A percentile compares a stretch with the other conserved stretches of the same genome.
Conservation (phyloP, 2,113 vertebrate genomes). For the Isichthys henryi region DNA sequence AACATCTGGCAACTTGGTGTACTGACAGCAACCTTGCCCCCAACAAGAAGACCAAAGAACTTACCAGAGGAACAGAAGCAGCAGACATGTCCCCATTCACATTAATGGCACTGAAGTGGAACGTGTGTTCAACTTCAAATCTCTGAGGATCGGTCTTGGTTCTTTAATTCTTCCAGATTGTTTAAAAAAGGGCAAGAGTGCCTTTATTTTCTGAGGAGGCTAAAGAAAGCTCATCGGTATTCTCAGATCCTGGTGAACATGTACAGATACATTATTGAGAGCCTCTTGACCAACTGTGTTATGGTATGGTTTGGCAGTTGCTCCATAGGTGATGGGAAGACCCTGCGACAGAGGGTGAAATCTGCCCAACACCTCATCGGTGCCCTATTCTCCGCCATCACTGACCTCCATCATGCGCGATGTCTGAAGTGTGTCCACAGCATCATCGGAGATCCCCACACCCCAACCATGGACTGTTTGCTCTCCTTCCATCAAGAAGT, state of each 20-base stretch:
- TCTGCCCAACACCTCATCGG: not conserved
- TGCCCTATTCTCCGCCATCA: not conserved
- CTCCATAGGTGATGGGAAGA: not conserved
- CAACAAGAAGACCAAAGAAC: not conserved
- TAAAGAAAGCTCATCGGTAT: not conserved
- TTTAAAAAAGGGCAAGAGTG: not conserved
- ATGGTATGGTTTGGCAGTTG: not conserved
- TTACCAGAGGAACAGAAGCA: not conserved
- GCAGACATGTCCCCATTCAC: not conserved
- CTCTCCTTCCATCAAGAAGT: not conserved
- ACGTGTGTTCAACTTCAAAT: not conserved
- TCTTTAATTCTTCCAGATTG: not conserved
- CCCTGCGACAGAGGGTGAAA: not conserved
- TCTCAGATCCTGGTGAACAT: not conserved
- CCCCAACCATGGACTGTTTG: not conserved
- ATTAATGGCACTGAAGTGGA: not conserved
- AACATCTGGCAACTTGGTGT: not conserved
- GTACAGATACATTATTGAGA: not conserved
- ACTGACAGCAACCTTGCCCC: not conserved
- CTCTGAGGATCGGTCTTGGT: not conserved
- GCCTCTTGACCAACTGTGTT: not conserved
- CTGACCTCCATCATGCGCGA: not conserved
- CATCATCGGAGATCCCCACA: not conserved
- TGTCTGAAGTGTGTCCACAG: not conserved
- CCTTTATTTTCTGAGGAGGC: not conserved